Conservation (phyloP, 2,113 vertebrate species). For the Heptranchias perlo region DNA sequence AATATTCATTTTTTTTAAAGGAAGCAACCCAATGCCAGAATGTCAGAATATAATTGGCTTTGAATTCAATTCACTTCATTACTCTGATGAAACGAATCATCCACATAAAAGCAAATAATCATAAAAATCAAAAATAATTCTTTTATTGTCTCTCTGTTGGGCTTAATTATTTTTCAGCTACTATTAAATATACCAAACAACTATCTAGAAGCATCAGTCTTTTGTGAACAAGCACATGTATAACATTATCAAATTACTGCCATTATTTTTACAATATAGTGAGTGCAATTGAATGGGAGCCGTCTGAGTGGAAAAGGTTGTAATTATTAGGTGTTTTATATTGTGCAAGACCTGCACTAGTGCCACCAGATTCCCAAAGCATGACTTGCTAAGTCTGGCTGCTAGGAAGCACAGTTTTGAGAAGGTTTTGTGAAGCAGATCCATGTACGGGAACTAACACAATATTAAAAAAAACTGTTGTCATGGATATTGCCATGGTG, state of each 20-base stretch:
- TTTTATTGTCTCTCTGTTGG: neutral
- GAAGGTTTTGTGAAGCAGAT: neutral
- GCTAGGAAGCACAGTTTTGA: neutral
- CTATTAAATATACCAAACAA: neutral
- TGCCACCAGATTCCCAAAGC: neutral
- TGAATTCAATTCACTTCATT: constrained; percentile 1
- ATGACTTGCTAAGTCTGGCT: neutral
- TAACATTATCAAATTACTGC: neutral
- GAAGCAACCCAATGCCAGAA: neutral
- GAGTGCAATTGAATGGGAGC: neutral
- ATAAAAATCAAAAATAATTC: neutral
- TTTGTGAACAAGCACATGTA: neutral
- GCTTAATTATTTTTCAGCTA: neutral
- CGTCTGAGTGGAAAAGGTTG: neutral
- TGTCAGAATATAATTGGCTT: neutral
- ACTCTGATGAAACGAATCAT: neutral
- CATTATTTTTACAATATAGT: neutral
- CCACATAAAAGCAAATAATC: constrained; percentile 7
- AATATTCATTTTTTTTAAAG: neutral
- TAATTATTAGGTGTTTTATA: neutral
- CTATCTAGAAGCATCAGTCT: neutral
- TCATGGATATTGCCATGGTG: neutral
- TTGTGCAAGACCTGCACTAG: neutral
- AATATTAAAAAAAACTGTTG: neutral
- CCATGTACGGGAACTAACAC: neutral